These are phyloP conservation scores for Onychorhynchus coronatus DNA, from an alignment of 2,113 vertebrate species.

Conservation along the genomic window DNA sequence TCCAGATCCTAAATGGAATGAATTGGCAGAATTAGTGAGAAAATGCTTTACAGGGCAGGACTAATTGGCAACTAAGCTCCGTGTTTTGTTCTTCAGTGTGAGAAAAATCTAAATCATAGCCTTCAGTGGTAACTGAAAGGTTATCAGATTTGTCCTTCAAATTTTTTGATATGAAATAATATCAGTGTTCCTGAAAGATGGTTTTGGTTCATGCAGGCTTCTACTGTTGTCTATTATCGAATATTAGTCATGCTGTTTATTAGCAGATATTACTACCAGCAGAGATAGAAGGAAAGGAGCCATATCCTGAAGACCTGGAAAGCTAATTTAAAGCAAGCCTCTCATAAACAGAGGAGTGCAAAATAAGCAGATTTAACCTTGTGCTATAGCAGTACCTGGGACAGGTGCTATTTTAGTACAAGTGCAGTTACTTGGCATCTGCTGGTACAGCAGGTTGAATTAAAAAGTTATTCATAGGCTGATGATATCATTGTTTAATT, in stretches of 20 bases:
- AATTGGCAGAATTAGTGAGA: background rate
- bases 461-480: background rate
- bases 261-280: background rate
- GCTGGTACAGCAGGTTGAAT: background rate
- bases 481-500: conserved; percentile 34
- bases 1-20: conserved; percentile 4
- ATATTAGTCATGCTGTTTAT: background rate
- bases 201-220: background rate
- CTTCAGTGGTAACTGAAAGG: background rate
- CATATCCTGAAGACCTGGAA: conserved; percentile 2
- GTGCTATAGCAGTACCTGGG: background rate
- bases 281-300: background rate
- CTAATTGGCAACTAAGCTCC: background rate
- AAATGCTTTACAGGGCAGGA: background rate
- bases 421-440: background rate
- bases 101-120: background rate
- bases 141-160: background rate
- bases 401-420: background rate
- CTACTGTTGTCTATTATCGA: background rate
- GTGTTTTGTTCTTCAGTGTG: background rate
- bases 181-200: background rate
- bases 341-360: background rate
- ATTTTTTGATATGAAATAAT: background rate
- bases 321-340: background rate
- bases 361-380: background rate